Evolutionary conservation across 2,888 invertebrate genomes (phyloP).

Genomic region (Mythimna pallens): DNA sequence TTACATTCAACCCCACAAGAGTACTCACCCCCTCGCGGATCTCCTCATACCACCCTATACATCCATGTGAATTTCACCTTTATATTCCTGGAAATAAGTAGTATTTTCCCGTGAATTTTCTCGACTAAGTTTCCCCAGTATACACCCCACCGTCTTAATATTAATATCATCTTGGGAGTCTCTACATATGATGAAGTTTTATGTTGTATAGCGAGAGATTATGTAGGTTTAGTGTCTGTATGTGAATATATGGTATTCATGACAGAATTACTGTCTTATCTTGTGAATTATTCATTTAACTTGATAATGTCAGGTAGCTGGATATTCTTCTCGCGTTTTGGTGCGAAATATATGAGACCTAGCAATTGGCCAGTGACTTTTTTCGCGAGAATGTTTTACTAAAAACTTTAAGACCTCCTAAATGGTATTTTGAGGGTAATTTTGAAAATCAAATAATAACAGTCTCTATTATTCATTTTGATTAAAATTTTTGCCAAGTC

Average conservation of each 20-base stretch:
- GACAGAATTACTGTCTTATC: slow-evolving; percentile 54
- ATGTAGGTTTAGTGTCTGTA: slow-evolving; percentile 70
- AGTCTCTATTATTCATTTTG: no score
- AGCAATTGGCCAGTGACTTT: no score
- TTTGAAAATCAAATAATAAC: no score
- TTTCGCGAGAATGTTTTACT: no score
- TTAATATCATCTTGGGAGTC: slow-evolving; percentile 88
- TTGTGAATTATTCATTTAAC: slow-evolving; percentile 46
- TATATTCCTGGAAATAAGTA: background rate
- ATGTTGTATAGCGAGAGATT: slow-evolving; percentile 75
- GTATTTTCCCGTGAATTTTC: slow-evolving; percentile 29
- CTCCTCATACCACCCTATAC: slow-evolving; percentile 63
- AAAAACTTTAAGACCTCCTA: no score
- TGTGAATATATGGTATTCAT: slow-evolving; percentile 40
- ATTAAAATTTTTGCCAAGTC: no score
- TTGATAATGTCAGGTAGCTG: slow-evolving; percentile 15
- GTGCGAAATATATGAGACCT: background rate
- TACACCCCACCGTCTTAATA: slow-evolving; percentile 82
- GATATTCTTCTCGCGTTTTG: slow-evolving; percentile 26
- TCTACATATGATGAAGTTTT: slow-evolving; percentile 86
- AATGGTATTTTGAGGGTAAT: no score
- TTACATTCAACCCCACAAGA: slow-evolving; percentile 88
- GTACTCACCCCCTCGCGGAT: slow-evolving; percentile 77
- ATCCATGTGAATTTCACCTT: slow-evolving; percentile 59
- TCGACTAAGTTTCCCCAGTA: slow-evolving; percentile 68